Evolutionary conservation across 2,888 invertebrate species (phyloP).

Genomic region (Ligdia adustata): DNA sequence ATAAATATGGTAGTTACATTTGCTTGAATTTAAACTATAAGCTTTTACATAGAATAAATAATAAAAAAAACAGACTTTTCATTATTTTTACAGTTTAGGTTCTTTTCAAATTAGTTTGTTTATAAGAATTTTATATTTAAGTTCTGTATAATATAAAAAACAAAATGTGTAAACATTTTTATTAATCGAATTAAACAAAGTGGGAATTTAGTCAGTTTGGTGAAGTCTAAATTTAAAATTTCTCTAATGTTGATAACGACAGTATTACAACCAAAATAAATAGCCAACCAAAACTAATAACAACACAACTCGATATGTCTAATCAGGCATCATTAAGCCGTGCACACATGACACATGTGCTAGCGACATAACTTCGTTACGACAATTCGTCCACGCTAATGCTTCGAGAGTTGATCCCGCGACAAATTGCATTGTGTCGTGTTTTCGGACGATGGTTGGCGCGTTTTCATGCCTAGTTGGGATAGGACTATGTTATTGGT

Average conservation of each 20-base stretch:
- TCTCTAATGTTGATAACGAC: background rate
- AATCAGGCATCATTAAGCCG: constrained; percentile 2
- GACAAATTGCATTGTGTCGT: background rate
- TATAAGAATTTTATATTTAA: too few species aligned
- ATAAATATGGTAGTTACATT: too few species aligned
- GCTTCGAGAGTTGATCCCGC: constrained; percentile 21
- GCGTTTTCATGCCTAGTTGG: constrained; percentile 2
- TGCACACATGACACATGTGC: constrained; percentile 9
- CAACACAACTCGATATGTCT: background rate
- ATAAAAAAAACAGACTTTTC: too few species aligned
- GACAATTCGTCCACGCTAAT: constrained; percentile 10
- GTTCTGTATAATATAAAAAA: too few species aligned
- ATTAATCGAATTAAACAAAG: too few species aligned
- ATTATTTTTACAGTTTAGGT: too few species aligned
- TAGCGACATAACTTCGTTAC: constrained; percentile 8
- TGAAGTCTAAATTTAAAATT: background rate
- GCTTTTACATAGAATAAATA: too few species aligned
- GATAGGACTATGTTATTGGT: background rate
- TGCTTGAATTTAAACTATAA: too few species aligned
- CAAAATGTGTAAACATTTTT: too few species aligned
- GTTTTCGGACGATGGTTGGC: constrained; percentile 3
- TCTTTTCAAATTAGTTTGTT: too few species aligned
- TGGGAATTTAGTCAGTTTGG: background rate
- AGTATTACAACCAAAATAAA: background rate
- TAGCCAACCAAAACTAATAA: background rate